These are phyloP conservation scores for Nicator chloris DNA, from an alignment of 2,113 vertebrate genomes.

Conservation along the genomic window DNA sequence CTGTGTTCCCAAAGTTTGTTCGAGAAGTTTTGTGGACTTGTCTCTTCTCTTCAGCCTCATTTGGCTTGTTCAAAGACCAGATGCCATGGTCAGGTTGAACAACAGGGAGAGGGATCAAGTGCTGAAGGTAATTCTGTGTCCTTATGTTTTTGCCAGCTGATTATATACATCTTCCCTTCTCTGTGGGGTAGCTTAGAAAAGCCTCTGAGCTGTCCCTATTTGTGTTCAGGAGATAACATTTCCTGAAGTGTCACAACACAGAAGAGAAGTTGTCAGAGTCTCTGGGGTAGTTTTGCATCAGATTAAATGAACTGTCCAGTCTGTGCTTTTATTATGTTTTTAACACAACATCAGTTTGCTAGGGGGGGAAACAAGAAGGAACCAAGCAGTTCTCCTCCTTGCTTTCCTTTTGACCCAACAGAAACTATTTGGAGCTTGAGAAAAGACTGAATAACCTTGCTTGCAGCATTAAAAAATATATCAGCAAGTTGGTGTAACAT, in stretches of 20 bases:
- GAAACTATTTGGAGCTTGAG: background rate
- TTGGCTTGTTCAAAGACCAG: background rate
- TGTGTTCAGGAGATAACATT: background rate
- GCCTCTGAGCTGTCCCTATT: background rate
- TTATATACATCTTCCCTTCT: background rate
- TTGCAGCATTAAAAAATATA: conserved; percentile 24
- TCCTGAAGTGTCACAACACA: background rate
- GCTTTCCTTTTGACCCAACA: background rate
- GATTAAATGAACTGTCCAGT: background rate
- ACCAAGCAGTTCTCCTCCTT: background rate
- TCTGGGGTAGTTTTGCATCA: background rate
- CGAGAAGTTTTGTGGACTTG: background rate
- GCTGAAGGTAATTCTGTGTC: background rate
- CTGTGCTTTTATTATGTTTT: background rate
- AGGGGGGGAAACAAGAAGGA: background rate
- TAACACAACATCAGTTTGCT: background rate
- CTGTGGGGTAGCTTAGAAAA: background rate
- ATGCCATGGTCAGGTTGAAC: background rate
- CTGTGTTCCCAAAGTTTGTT: background rate
- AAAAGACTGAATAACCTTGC: conserved; percentile 24
- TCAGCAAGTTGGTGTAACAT: background rate
- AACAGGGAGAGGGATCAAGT: background rate
- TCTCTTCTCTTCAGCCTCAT: background rate
- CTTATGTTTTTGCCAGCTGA: background rate
- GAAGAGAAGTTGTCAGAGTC: background rate